Conservation (phyloP, 2,797 vertebrate genomes). For the Melanitta fusca region DNA sequence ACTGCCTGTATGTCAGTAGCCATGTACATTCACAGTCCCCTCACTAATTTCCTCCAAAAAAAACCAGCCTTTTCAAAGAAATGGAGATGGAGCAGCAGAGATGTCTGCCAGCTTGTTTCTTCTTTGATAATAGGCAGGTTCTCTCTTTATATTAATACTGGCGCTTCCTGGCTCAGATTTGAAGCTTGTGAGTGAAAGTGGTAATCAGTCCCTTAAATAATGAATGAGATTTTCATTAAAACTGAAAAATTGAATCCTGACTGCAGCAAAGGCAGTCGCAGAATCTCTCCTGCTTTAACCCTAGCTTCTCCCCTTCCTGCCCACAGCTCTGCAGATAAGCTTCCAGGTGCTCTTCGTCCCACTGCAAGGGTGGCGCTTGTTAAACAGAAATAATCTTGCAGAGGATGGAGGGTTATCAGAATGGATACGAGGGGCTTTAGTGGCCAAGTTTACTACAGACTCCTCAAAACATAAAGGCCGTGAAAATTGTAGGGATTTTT, state of each 20-base stretch:
- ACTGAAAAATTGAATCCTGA: background rate
- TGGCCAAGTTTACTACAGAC: background rate
- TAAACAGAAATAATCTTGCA: background rate
- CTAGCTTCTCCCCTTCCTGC: background rate
- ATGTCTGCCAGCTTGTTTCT: background rate
- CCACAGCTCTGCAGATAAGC: background rate
- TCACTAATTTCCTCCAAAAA: background rate
- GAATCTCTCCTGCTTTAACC: background rate
- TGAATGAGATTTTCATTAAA: background rate
- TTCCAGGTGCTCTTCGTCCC: background rate
- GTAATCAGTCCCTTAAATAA: background rate
- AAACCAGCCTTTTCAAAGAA: background rate
- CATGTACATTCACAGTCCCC: background rate
- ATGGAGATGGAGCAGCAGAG: background rate
- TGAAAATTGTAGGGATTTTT: background rate
- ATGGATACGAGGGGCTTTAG: background rate
- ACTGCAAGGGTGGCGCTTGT: background rate
- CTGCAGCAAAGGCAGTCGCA: background rate
- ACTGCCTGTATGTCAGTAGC: background rate
- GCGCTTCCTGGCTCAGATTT: slow-evolving; percentile 10
- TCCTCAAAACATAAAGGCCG: background rate
- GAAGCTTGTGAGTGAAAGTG: background rate
- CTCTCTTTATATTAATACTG: background rate
- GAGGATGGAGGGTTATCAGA: background rate
- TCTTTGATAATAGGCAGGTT: background rate